A percentile compares a stretch with the other conserved stretches of the same genome.
Conservation (phyloP, 2,797 vertebrate genomes). For the Sparus aurata region DNA sequence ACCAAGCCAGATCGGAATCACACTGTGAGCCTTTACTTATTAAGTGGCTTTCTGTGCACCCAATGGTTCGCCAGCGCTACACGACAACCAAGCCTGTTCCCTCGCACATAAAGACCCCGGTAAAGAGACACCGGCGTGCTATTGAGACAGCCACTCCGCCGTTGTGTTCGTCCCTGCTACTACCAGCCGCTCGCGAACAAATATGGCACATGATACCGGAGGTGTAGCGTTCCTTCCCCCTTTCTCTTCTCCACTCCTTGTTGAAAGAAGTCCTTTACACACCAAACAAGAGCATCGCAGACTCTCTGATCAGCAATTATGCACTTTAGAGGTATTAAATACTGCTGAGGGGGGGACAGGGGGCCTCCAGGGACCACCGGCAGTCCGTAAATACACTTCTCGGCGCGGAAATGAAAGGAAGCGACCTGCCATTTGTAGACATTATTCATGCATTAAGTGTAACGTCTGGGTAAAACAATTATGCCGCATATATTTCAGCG, state of each 20-base stretch:
- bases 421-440: slow-evolving; percentile 82
- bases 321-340: slow-evolving; percentile 85
- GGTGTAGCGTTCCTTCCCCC: slow-evolving; percentile 75
- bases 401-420: slow-evolving; percentile 74
- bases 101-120: slow-evolving; percentile 67
- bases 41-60: slow-evolving; percentile 75
- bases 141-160: slow-evolving; percentile 68
- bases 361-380: slow-evolving; percentile 79
- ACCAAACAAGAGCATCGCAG: slow-evolving; percentile 75
- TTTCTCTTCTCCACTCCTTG: slow-evolving; percentile 54
- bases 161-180: slow-evolving; percentile 59
- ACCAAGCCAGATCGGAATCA: slow-evolving; percentile 77
- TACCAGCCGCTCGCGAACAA: slow-evolving; percentile 71
- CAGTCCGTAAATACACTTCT: slow-evolving; percentile 79
- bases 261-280: slow-evolving; percentile 80
- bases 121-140: slow-evolving; percentile 69
- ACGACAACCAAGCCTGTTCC: slow-evolving; percentile 61
- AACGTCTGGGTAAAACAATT: slow-evolving; percentile 75
- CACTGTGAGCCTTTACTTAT: slow-evolving; percentile 74
- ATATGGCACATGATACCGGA: slow-evolving; percentile 79
- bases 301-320: slow-evolving; percentile 87
- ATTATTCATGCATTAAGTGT: slow-evolving; percentile 83
- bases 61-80: slow-evolving; percentile 49
- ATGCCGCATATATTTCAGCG: slow-evolving; percentile 64
- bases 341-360: slow-evolving; percentile 61